Evolutionary conservation across 2,113 vertebrate genomes (phyloP).

Genomic region (Cinclus mexicanus): DNA sequence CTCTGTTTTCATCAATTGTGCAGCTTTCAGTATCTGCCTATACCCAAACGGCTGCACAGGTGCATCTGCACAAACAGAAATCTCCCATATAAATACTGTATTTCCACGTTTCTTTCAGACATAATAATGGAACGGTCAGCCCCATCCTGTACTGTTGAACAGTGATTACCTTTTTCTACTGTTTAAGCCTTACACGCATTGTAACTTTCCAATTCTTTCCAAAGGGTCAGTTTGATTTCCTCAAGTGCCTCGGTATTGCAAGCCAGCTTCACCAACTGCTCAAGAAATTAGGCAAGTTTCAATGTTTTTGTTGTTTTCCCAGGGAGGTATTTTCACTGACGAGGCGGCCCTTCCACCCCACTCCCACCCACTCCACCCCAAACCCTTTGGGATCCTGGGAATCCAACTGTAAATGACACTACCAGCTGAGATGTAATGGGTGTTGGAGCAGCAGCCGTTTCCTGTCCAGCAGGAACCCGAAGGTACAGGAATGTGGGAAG

Average conservation of each 20-base stretch:
- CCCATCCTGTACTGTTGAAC: neutral
- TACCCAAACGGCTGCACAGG: neutral
- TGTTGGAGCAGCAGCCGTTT: conserved; percentile 38
- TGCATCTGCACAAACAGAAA: neutral
- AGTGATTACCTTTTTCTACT: neutral
- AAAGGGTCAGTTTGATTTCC: neutral
- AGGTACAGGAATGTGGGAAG: conserved; percentile 48
- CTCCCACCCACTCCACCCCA: neutral
- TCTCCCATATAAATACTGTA: neutral
- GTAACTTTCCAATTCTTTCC: neutral
- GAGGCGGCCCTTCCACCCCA: neutral
- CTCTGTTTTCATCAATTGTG: neutral
- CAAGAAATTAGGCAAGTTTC: conserved; percentile 25
- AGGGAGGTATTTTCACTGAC: neutral
- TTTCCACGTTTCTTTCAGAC: neutral
- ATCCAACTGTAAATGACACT: conserved; percentile 34
- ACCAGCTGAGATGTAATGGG: conserved; percentile 60
- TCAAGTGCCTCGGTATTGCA: neutral
- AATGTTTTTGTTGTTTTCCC: conserved; percentile 17
- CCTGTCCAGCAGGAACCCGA: conserved; percentile 53
- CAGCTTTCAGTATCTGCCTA: neutral
- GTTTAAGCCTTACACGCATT: neutral
- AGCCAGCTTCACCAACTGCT: conserved; percentile 26
- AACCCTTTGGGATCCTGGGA: neutral
- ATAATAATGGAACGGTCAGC: neutral